Base-by-base conservation (phyloP, 2,113 vertebrate species). In the Alligator mississippiensis region DNA sequence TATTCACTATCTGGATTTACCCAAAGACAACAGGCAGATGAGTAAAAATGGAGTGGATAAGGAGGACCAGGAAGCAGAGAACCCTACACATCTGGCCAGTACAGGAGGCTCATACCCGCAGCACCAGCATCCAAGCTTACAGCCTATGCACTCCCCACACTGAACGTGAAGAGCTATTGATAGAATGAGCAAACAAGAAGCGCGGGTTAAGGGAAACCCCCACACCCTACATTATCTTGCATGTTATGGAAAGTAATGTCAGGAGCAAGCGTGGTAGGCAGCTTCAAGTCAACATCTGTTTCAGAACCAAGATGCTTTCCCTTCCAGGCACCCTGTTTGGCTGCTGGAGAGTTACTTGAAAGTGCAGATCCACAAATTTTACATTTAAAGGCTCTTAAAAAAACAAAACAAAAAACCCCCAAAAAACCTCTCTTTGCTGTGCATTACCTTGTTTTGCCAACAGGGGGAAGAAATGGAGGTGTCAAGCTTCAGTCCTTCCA, bases 181-280 rank as follows among this genome's bases (percentile, higher is more conserved):
- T 15, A 66, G 93, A 88, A 93, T 91, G 57, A 88, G 1, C 90
- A 68, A 94, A 94, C 66, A 60, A 96, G 96, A 78, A 93, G 93
- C 60, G 76, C 85, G 82, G 83, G 93, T 83, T 34, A 34, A 54
- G 76, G 89, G 94, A 95, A 96, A 96, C 90, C 47, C 90, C 94
- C 89, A 91, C 92, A 87, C 90, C 94, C 91, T 82, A 72, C 54
- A 96, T 34, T 34, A 34, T 34, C 34, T 34, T 34, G 34, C 34
- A 34, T 34, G 34, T 34, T 34, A 34, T 34, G 34, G 34, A 34
- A 34, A 34, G 34, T 34, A 34, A 34, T 34, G 34, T 34, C 34
- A 34, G 34, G 34, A 34, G 34, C 34, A 34, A 34, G 34, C 34
- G 4, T 34, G 34, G 34, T 34, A 34, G 34, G 34, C 34, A 34